Evolutionary conservation across 2,888 invertebrate species (phyloP), one percentile per base, ranked within the genome.

Genomic region (Strigamia transsilvanica): DNA sequence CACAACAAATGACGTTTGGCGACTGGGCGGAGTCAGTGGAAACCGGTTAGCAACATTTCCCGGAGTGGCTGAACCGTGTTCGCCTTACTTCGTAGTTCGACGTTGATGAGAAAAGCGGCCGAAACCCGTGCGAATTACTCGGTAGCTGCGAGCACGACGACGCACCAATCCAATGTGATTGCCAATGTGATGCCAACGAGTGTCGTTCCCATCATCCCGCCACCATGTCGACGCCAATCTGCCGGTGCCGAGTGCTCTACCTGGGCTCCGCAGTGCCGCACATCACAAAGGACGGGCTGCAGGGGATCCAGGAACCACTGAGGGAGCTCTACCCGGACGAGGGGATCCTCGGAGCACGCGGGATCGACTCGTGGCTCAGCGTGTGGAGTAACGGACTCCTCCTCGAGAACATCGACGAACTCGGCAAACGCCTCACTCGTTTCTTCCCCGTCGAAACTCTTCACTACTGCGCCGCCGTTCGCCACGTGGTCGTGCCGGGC

Each of bases 261-360:
- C 91, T 99, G 86, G 99, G 99, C 85, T 96, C 96, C 86, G 94
- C 97, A 32, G 98, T 98, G 86, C 97, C 99, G 41, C 96, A 98
- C 87, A 95, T 97, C 88, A 97, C 97, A 87, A 98, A 99, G 88
- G 98, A 99, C 87, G 99, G 99, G 80, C 91, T 99, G 80, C 95
- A 98, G 87, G 97, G 97, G 82, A 96, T 98, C 85, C 99, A 99
- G 90, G 98, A 99, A 88, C 99, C 99, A 2, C 89, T 99, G 85
- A 93, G 95, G 85, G 98, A 98, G 87, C 90, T 98, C 83, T 99
- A 99, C 89, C 97, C 98, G 83, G 96, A 97, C 85, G 96, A 96
- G 89, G 96, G 97, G 83, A 94, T 95, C 83, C 91, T 94, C 84
- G 93, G 94, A 10, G 93, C 95, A 85, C 92, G 94, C 87, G 95